Conservation (phyloP, 2,888 invertebrate species). For the Hypsopygia costalis region DNA sequence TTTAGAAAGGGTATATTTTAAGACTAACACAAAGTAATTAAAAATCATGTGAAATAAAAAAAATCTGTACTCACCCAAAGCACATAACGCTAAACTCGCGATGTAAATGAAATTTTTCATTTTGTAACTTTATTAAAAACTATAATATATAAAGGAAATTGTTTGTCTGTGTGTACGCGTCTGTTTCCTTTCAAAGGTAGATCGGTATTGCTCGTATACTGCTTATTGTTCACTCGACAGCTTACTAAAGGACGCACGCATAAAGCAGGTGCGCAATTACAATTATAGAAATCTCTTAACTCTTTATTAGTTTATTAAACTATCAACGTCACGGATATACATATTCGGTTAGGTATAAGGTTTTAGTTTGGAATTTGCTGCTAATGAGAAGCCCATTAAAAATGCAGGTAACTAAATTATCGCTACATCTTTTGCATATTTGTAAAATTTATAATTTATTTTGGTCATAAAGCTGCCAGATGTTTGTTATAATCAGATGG, state of each 20-base stretch:
- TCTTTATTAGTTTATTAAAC: too few species aligned
- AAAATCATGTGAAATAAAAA: neutral
- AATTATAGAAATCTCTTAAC: neutral
- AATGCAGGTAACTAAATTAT: too few species aligned
- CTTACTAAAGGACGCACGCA: conserved; percentile 35
- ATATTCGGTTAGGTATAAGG: too few species aligned
- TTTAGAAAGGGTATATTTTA: too few species aligned
- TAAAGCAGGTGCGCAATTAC: conserved; percentile 27
- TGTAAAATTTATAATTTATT: too few species aligned
- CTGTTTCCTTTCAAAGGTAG: conserved; percentile 63
- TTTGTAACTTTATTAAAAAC: conserved; percentile 34
- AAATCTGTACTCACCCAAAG: conserved; percentile 52
- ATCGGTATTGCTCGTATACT: conserved; percentile 54
- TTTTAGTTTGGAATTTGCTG: too few species aligned
- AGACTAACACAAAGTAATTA: too few species aligned
- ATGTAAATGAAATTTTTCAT: conserved; percentile 60
- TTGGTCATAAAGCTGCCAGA: too few species aligned
- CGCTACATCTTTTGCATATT: too few species aligned
- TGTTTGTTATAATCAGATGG: too few species aligned
- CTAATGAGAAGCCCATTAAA: too few species aligned
- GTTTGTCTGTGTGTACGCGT: conserved; percentile 48
- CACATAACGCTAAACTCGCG: conserved; percentile 46
- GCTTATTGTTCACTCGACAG: conserved; percentile 42
- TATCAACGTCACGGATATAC: too few species aligned
- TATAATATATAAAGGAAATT: conserved; percentile 19